Base-by-base conservation (phyloP, 2,888 invertebrate species). In the Brachyptera risi region DNA sequence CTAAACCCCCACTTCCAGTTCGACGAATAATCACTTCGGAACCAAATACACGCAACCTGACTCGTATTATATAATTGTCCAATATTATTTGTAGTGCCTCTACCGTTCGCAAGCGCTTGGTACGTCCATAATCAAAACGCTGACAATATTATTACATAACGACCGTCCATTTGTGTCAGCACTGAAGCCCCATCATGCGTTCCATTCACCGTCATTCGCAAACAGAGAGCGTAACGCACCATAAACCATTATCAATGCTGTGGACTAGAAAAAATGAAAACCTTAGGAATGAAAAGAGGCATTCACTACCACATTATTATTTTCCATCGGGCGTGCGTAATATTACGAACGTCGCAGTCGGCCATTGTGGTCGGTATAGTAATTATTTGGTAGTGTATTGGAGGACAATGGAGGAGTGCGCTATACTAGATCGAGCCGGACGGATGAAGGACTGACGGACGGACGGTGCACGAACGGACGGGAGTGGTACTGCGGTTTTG, bases 61-160 rank as follows among this genome's bases (percentile, higher is more conserved):
- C n/a, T n/a, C n/a, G n/a, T n/a, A n/a, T n/a, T n/a, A n/a, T n/a
- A n/a, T n/a, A n/a, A n/a, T n/a, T n/a, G n/a, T n/a, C n/a, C n/a
- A n/a, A n/a, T n/a, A n/a, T n/a, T n/a, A n/a, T n/a, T n/a, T n/a
- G n/a, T n/a, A n/a, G n/a, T n/a, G n/a, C n/a, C n/a, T n/a, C n/a
- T n/a, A n/a, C n/a, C n/a, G n/a, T n/a, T n/a, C n/a, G n/a, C n/a
- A n/a, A n/a, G n/a, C n/a, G n/a, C n/a, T n/a, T n/a, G n/a, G n/a
- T n/a, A n/a, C 47, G 24, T 47, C 24, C 24, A 47, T 47, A 47
- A 47, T 47, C 47, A n/a, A n/a, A n/a, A 24, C 47, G 47, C 24
- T 47, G 23, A 24, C 47, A 23, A 23, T n/a, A n/a, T 47, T n/a
- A n/a, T 24, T 47, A 24, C 21, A 47, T 47, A 47, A 21, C 19